phyloP scores from a whole-genome alignment of 2,113 vertebrate species.

The Turdus rufiventris region DNA sequence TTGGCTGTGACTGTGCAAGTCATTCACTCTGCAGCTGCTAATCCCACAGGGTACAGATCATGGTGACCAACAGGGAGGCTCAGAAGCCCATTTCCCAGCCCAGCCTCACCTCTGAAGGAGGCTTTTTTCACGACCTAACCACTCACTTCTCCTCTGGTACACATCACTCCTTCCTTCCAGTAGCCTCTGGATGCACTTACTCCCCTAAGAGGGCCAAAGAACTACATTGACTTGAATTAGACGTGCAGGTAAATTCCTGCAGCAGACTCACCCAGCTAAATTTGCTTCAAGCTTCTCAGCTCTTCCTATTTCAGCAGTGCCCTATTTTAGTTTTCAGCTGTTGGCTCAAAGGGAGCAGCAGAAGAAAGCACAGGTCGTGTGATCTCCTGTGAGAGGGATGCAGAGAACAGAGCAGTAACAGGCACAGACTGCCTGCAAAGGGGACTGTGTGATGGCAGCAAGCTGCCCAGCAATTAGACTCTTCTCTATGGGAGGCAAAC shows the following conservation, averaged over 20 bases:
- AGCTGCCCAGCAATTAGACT: not conserved
- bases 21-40: not conserved
- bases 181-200: not conserved
- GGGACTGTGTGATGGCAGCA: not conserved
- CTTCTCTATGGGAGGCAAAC: not conserved
- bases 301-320: not conserved
- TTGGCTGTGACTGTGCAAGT: fast-evolving
- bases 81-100: not conserved
- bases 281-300: not conserved
- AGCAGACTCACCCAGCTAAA: not conserved
- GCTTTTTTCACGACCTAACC: fast-evolving
- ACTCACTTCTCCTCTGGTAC: not conserved
- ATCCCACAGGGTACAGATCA: not conserved
- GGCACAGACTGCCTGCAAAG: not conserved
- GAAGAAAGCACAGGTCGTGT: not conserved
- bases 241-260: not conserved
- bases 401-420: not conserved
- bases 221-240: not conserved
- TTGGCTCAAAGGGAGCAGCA: not conserved
- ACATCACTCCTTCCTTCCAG: not conserved
- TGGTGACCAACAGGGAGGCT: not conserved
- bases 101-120: not conserved
- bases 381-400: not conserved
- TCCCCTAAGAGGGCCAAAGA: not conserved
- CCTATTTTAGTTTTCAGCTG: not conserved